Percentiles rank a stretch among this genome's conserved stretches.
phyloP scores from a whole-genome alignment of 2,888 invertebrate species.

The Lordiphosa fenestrarum region DNA sequence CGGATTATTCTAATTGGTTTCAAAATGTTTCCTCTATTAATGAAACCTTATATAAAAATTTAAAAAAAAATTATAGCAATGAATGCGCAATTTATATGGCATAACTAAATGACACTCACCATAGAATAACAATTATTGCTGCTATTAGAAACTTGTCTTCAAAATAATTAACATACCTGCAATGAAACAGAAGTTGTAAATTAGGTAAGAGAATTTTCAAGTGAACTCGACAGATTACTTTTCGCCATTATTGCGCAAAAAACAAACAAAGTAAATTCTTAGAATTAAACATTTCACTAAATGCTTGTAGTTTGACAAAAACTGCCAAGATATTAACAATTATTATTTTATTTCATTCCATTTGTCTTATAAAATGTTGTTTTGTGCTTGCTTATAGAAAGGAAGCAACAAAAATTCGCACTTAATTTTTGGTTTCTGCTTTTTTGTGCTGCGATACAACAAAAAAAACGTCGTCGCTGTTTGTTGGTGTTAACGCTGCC shows the following conservation, averaged over 20 bases:
- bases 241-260: too few species aligned
- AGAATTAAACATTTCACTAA: too few species aligned
- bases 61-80: constrained; percentile 2
- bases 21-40: constrained; percentile 7
- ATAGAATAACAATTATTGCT: constrained; percentile 44
- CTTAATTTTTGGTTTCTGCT: constrained; percentile 32
- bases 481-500: constrained; percentile 25
- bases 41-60: constrained; percentile 38
- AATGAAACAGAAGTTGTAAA: constrained; percentile 28
- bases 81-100: constrained; percentile 42
- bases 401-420: constrained; percentile 39
- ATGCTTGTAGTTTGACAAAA: too few species aligned
- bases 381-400: constrained; percentile 19
- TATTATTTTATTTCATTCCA: constrained; percentile 35
- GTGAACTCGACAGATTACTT: background rate
- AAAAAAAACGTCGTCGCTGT: constrained; percentile 51
- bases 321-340: constrained; percentile 21
- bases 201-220: constrained; percentile 7
- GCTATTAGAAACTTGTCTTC: background rate
- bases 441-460: constrained; percentile 20
- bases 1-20: constrained; percentile 22
- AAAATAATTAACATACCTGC: constrained; percentile 55
- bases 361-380: constrained; percentile 29
- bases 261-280: too few species aligned
- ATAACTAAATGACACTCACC: constrained; percentile 47